Percentiles rank a stretch among this genome's conserved stretches.
These are phyloP conservation scores for Graphium colonna DNA, from an alignment of 2,888 invertebrate genomes.

Conservation along the genomic window DNA sequence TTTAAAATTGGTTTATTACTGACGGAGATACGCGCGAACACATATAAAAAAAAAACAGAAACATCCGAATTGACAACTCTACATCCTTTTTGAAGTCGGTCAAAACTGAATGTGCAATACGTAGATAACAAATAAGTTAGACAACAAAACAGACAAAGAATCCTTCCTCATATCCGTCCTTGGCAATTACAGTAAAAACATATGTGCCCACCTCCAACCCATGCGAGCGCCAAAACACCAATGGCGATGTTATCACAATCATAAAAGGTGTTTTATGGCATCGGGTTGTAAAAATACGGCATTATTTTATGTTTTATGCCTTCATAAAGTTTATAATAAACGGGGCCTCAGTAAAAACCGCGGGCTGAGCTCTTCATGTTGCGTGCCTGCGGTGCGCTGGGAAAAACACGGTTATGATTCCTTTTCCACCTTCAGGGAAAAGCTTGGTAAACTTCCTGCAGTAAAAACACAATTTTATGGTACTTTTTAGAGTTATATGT, in stretches of 20 bases:
- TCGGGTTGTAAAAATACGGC: constrained; percentile 68
- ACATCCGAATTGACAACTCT: too few species aligned
- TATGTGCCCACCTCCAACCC: constrained; percentile 14
- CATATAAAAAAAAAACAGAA: too few species aligned
- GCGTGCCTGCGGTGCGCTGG: constrained; percentile 42
- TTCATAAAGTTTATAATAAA: constrained; percentile 76
- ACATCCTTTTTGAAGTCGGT: too few species aligned
- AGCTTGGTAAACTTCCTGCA: constrained; percentile 3
- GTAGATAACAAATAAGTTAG: too few species aligned
- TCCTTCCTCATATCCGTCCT: background rate
- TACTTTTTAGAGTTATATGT: too few species aligned
- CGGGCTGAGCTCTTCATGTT: constrained; percentile 58
- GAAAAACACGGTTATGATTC: constrained; percentile 18
- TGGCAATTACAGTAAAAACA: constrained; percentile 6
- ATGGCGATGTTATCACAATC: constrained; percentile 57
- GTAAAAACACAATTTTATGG: background rate
- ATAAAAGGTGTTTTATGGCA: constrained; percentile 74
- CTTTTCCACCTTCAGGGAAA: constrained; percentile 8
- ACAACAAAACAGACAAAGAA: too few species aligned
- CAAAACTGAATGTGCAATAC: too few species aligned
- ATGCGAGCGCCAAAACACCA: constrained; percentile 38
- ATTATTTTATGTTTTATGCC: constrained; percentile 72
- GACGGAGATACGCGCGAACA: too few species aligned
- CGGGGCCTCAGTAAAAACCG: constrained; percentile 61
- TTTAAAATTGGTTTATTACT: too few species aligned